Evolutionary conservation across 2,888 invertebrate genomes (phyloP), one percentile per base, ranked within the genome.

Genomic region (Thecocarcelia acutangulata): DNA sequence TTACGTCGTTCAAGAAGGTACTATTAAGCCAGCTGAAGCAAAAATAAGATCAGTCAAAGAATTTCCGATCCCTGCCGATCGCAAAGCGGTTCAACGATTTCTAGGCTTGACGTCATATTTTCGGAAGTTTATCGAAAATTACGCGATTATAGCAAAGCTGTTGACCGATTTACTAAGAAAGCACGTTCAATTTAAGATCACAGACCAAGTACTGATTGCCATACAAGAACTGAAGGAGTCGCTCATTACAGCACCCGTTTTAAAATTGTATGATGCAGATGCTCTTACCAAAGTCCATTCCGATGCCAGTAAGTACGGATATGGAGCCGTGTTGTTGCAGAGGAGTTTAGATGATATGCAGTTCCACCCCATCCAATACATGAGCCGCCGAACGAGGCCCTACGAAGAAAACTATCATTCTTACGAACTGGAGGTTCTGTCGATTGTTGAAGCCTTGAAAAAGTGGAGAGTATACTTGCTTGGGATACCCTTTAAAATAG

Each of bases 381-480:
- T 86, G 82, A 88, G 87, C 37, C 83, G 83, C n/a, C 88, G 87
- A 73, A 88, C 87, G 0, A 86, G 69, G 19, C 61, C 86, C 0
- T 78, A 83, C 4, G 85, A 87, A 6, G 87, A 89, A 81, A 82
- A 84, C 37, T 89, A 87, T 56, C 64, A 75, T n/a, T 87, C 87
- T 28, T 90, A 89, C 69, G 88, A 89, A 52, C 73, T 90, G 2
- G 88, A 90, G 84, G 87, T 88, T 3, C 70, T 89, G 6, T 88
- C 87, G 0, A 83, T 89, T 6, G 85, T 89, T 9, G 76, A 87
- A 83, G 86, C 88, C 0, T 58, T 89, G 0, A 87, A 88, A 42
- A 88, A 87, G 63, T 89, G 89, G 82, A 52, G 87, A 13, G 80
- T 87, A 0, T 89, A 88, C 74, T 64, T 89, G 11, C 54, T 88